Conservation (phyloP, 2,888 invertebrate genomes). For the Eudasyphora cyanicolor region DNA sequence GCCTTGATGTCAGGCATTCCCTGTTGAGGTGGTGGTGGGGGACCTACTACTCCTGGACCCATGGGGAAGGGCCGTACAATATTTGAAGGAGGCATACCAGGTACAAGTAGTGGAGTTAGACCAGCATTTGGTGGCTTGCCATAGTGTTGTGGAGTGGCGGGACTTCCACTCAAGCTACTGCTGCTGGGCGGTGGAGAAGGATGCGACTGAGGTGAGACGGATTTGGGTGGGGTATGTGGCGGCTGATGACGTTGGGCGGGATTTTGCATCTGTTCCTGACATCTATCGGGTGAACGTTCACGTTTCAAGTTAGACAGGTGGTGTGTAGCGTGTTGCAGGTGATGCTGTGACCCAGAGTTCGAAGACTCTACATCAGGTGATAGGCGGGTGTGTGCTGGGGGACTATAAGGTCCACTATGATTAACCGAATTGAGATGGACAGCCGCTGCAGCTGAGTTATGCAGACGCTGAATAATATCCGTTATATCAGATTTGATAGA, state of each 20-base stretch:
- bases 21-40: constrained; percentile 70
- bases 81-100: constrained; percentile 76
- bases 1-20: constrained; percentile 79
- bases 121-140: constrained; percentile 64
- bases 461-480: constrained; percentile 77
- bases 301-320: constrained; percentile 72
- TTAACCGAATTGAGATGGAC: constrained; percentile 64
- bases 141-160: constrained; percentile 66
- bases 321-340: constrained; percentile 28
- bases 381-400: constrained; percentile 70
- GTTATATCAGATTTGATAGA: constrained; percentile 74
- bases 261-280: constrained; percentile 74
- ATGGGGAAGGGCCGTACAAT: constrained; percentile 78
- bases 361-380: constrained; percentile 63
- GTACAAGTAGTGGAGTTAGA: constrained; percentile 73
- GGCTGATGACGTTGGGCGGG: constrained; percentile 78
- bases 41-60: constrained; percentile 70
- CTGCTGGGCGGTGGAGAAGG: constrained; percentile 72
- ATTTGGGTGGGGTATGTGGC: constrained; percentile 78
- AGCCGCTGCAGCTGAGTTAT: constrained; percentile 76
- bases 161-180: constrained; percentile 64
- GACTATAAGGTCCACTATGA: constrained; percentile 70
- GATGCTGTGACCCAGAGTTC: constrained; percentile 8
- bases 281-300: constrained; percentile 76
- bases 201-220: constrained; percentile 77